Percentiles rank a stretch among this genome's conserved stretches.
These are phyloP conservation scores for Karalla daura DNA, from an alignment of 2,797 vertebrate genomes.

Conservation along the genomic window DNA sequence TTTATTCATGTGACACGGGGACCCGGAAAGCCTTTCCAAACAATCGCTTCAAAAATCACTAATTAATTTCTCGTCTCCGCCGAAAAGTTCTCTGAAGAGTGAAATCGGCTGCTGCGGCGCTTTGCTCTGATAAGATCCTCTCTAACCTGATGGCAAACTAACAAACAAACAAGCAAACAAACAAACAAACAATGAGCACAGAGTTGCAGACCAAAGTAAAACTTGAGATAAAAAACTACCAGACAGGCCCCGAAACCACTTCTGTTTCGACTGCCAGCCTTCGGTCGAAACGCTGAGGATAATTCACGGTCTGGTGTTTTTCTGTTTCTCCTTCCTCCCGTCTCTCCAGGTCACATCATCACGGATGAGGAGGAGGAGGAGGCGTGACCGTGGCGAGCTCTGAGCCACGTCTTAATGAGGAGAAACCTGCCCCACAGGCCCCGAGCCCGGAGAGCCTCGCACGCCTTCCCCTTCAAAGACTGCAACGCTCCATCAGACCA, in stretches of 20 bases:
- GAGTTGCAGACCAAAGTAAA: background rate
- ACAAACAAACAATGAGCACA: background rate
- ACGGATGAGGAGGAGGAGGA: background rate
- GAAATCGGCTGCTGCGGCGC: background rate
- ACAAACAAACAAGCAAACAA: conserved; percentile 2
- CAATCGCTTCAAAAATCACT: conserved; percentile 10
- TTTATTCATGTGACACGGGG: conserved; percentile 12
- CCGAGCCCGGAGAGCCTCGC: background rate
- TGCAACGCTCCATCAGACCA: background rate
- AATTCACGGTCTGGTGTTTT: background rate
- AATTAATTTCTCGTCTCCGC: conserved; percentile 1
- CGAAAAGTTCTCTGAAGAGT: background rate
- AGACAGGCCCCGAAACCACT: background rate
- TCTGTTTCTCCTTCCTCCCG: no score
- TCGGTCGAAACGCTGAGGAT: background rate
- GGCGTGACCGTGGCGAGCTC: no score
- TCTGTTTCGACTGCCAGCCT: background rate
- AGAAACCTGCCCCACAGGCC: background rate
- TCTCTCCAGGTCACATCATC: background rate
- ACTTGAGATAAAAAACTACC: no score
- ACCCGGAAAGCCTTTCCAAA: background rate
- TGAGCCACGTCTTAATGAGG: background rate
- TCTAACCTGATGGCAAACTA: background rate
- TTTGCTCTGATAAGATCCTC: conserved; percentile 7
- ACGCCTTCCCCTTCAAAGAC: background rate